A percentile compares a stretch with the other conserved stretches of the same genome.
Conservation (phyloP, 2,797 vertebrate genomes). For the Malurus leucopterus region DNA sequence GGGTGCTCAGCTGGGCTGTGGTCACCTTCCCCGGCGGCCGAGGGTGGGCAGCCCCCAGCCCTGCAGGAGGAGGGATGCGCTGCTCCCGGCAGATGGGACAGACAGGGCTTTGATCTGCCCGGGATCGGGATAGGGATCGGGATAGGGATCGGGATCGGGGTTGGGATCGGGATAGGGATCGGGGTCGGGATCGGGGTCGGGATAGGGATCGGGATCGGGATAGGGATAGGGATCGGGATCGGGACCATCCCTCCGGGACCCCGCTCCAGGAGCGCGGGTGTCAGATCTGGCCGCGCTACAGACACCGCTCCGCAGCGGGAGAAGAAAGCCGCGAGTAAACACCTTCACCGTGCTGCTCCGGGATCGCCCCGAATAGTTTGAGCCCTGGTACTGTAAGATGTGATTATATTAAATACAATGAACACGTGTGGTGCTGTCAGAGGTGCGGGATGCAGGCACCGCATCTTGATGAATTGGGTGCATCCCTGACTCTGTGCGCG, state of each 20-base stretch:
- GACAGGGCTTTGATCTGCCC: constrained; percentile 8
- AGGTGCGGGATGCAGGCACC: background rate
- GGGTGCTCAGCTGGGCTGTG: background rate
- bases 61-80: background rate
- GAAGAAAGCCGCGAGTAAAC: background rate
- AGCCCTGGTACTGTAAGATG: background rate
- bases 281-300: constrained; percentile 28
- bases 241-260: too few species aligned
- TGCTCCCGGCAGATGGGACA: background rate
- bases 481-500: rapidly evolving
- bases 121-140: too few species aligned
- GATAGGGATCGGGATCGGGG: too few species aligned
- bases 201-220: too few species aligned
- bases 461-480: rapidly evolving
- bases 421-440: background rate
- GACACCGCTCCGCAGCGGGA: background rate
- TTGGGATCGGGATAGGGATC: too few species aligned
- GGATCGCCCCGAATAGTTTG: background rate
- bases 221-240: too few species aligned
- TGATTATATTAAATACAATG: background rate
- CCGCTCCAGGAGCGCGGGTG: background rate
- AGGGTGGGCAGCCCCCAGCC: background rate
- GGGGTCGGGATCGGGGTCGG: too few species aligned
- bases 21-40: rapidly evolving
- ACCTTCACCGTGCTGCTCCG: background rate